Conservation (phyloP, 1,140 invertebrate species). For the Nebria ingens region DNA sequence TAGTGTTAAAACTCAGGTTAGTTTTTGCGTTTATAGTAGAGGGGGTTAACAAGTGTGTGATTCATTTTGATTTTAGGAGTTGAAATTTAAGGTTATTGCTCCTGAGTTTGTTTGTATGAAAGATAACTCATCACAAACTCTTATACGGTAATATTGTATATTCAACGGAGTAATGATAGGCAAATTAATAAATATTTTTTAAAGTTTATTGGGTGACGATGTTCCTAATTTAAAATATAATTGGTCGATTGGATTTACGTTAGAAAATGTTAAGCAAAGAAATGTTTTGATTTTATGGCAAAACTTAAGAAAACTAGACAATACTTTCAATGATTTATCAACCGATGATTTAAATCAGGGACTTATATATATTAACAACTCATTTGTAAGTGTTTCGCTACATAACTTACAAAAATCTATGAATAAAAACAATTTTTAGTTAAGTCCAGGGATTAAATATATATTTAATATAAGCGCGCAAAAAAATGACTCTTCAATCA, state of each 20-base stretch:
- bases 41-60: not conserved
- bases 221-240: not conserved
- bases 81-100: constrained; percentile 2
- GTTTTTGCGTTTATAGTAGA: not conserved
- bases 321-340: not conserved
- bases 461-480: not conserved
- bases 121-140: not conserved
- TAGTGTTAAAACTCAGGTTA: not conserved
- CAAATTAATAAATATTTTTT: not conserved
- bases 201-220: not conserved
- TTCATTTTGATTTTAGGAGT: not conserved
- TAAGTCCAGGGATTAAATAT: not conserved
- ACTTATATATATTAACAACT: not conserved
- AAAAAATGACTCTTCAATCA: not conserved
- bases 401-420: not conserved
- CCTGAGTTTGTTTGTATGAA: not conserved
- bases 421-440: not conserved
- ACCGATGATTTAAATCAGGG: not conserved
- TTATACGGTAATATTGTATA: not conserved
- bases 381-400: not conserved
- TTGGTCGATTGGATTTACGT: not conserved
- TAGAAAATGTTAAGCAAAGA: not conserved
- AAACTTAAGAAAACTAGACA: not conserved
- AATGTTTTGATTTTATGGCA: not conserved
- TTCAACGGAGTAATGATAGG: not conserved